These are phyloP conservation scores for Phaenicophaeus curvirostris DNA, from an alignment of 2,797 vertebrate species.

Conservation along the genomic window DNA sequence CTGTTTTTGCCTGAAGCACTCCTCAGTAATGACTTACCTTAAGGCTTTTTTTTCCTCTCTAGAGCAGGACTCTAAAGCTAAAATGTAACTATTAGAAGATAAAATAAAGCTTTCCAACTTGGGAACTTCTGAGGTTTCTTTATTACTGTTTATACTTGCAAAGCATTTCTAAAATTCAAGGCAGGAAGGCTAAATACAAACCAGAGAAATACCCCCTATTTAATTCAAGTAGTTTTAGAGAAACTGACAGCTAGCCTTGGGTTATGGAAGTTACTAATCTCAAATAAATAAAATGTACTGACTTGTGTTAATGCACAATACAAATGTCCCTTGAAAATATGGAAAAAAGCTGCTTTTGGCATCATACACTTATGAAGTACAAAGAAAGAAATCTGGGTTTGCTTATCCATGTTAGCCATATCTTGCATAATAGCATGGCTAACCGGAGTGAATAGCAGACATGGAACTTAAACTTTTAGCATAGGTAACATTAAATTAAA, in stretches of 20 bases:
- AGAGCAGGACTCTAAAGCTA: slow-evolving; percentile 14
- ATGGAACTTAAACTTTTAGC: background rate
- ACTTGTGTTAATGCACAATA: background rate
- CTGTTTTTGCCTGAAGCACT: background rate
- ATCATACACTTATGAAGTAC: background rate
- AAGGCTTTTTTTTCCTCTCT: slow-evolving; percentile 8
- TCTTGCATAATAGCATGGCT: background rate
- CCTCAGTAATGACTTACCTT: slow-evolving; percentile 16
- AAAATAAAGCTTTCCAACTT: slow-evolving; percentile 38
- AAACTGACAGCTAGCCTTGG: background rate
- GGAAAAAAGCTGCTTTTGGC: background rate
- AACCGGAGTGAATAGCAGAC: background rate
- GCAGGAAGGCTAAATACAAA: slow-evolving; percentile 2
- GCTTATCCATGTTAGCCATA: background rate
- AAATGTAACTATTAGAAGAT: slow-evolving; percentile 39
- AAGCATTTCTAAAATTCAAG: background rate
- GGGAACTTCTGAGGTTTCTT: slow-evolving; percentile 14
- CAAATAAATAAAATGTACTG: background rate
- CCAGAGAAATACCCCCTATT: background rate
- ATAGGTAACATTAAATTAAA: background rate
- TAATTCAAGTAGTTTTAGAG: background rate
- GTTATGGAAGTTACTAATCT: background rate
- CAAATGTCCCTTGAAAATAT: background rate
- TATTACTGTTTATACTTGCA: background rate
- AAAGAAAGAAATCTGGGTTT: background rate